phyloP scores from a whole-genome alignment of 1,140 invertebrate genomes.

The Ips typographus region DNA sequence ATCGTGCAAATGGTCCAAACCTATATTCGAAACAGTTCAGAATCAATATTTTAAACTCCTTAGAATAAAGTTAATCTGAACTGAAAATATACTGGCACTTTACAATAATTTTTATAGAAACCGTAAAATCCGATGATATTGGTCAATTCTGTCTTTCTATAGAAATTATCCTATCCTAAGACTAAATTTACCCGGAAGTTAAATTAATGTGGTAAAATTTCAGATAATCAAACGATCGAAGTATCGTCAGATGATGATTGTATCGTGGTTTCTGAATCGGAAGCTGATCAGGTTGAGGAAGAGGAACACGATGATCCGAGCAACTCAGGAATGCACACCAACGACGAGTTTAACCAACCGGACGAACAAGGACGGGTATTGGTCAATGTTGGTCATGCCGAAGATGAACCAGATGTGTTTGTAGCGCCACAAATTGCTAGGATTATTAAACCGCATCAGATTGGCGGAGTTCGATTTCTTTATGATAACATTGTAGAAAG shows the following conservation, averaged over 20 bases:
- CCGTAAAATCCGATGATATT: too few relatives aligned
- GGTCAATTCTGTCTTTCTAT: not conserved
- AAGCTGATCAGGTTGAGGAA: slow-evolving; percentile 60
- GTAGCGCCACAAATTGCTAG: slow-evolving; percentile 89
- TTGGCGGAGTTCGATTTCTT: slow-evolving; percentile 93
- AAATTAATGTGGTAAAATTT: slow-evolving; percentile 13
- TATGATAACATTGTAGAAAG: slow-evolving; percentile 97
- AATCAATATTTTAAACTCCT: too few relatives aligned
- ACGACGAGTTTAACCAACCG: slow-evolving; percentile 88
- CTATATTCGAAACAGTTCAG: too few relatives aligned
- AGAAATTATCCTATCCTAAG: not conserved
- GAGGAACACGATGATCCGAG: slow-evolving; percentile 63
- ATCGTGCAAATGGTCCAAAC: too few relatives aligned
- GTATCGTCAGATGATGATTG: slow-evolving; percentile 75
- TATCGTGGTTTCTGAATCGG: slow-evolving; percentile 75
- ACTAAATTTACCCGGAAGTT: not conserved
- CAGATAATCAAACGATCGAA: slow-evolving; percentile 55
- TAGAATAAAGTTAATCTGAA: not conserved
- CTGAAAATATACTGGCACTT: too few relatives aligned
- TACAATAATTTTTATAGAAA: too few relatives aligned
- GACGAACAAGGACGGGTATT: slow-evolving; percentile 91
- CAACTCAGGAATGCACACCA: slow-evolving; percentile 75
- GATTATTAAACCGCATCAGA: slow-evolving; percentile 95
- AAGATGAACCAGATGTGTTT: slow-evolving; percentile 90
- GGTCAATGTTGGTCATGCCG: slow-evolving; percentile 94